These are phyloP conservation scores for Drosophila busckii DNA, from an alignment of 1,140 invertebrate species.

Conservation along the genomic window DNA sequence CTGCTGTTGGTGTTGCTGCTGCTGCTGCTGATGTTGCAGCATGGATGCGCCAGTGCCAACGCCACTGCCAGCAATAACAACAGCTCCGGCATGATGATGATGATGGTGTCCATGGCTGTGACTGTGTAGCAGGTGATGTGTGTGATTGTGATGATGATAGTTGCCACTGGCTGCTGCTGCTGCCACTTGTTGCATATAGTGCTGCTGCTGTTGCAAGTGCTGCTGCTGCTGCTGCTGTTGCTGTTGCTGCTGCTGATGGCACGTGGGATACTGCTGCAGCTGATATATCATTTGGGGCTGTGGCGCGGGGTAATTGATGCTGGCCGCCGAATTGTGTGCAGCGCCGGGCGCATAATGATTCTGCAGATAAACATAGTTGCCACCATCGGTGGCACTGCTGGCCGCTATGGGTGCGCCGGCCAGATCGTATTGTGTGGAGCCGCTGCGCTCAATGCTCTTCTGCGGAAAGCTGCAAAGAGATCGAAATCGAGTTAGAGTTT, in stretches of 20 bases:
- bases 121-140: constrained; percentile 75
- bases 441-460: constrained; percentile 74
- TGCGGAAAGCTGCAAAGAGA: constrained; percentile 73
- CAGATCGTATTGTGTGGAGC: constrained; percentile 70
- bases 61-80: constrained; percentile 75
- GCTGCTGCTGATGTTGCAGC: constrained; percentile 78
- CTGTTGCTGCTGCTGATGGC: constrained; percentile 72
- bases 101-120: constrained; percentile 78
- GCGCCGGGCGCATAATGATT: constrained; percentile 74
- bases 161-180: constrained; percentile 80
- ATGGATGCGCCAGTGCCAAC: constrained; percentile 79
- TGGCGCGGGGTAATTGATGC: constrained; percentile 69
- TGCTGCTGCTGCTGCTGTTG: constrained; percentile 62
- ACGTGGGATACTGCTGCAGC: constrained; percentile 73
- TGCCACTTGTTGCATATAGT: constrained; percentile 57
- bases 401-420: constrained; percentile 43
- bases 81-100: constrained; percentile 78
- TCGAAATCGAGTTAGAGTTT: constrained; percentile 3
- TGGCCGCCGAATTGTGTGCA: constrained; percentile 48
- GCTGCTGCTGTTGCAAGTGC: constrained; percentile 46
- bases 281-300: constrained; percentile 73
- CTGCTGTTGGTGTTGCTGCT: constrained; percentile 48
- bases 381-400: constrained; percentile 45
- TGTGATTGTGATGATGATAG: constrained; percentile 72
- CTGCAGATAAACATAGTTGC: constrained; percentile 77